A percentile compares a stretch with the other conserved stretches of the same genome.
phyloP scores from a whole-genome alignment of 2,113 vertebrate genomes.

The Paramormyrops kingsleyae region DNA sequence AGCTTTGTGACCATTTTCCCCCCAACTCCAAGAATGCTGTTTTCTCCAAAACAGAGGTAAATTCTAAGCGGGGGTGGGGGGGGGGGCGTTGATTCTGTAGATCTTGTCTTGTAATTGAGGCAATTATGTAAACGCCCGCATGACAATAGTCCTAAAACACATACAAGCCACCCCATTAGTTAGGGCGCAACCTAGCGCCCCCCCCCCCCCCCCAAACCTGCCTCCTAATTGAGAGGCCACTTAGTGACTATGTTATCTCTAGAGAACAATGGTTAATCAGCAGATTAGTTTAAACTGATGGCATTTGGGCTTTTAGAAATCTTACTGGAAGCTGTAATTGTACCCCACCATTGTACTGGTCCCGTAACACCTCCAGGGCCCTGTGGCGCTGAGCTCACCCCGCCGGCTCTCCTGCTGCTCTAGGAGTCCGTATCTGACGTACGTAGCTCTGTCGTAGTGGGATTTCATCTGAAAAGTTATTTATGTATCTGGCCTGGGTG shows the following conservation, averaged over 20 bases:
- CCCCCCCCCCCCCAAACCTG: neutral
- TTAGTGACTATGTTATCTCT: constrained; percentile 55
- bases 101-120: constrained; percentile 52
- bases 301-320: constrained; percentile 62
- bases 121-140: constrained; percentile 54
- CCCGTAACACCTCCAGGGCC: neutral
- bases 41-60: neutral
- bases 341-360: constrained; percentile 49
- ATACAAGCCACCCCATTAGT: constrained; percentile 54
- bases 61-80: neutral
- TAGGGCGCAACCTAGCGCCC: constrained; percentile 30
- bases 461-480: neutral
- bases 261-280: constrained; percentile 76
- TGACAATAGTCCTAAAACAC: constrained; percentile 55
- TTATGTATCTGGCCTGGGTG: neutral
- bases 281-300: constrained; percentile 77
- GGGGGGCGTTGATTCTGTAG: constrained; percentile 26
- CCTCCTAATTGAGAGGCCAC: constrained; percentile 61
- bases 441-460: neutral
- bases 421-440: neutral
- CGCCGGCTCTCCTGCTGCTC: neutral
- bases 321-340: constrained; percentile 69
- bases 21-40: neutral
- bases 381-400: neutral
- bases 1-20: neutral